Evolutionary conservation across 2,113 vertebrate genomes (phyloP).

Genomic region (Lasiurus borealis): DNA sequence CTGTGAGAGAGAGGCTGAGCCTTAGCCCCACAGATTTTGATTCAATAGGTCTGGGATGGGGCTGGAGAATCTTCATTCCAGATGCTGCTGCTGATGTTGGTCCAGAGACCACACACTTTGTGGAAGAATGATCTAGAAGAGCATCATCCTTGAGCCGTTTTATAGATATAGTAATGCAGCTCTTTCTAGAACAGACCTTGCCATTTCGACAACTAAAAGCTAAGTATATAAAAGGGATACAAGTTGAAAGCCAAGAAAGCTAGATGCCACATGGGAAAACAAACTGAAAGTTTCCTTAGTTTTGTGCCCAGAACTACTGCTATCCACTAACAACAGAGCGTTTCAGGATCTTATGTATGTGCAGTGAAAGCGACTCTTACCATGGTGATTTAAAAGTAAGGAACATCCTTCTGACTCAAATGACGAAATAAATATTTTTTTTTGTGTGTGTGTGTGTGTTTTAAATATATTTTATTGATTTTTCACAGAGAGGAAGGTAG

Average conservation of each 20-base stretch:
- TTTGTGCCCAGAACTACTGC: conserved; percentile 65
- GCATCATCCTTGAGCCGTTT: conserved; percentile 21
- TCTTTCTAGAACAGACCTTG: conserved; percentile 57
- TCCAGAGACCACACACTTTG: background rate
- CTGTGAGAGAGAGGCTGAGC: background rate
- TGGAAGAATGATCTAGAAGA: conserved; percentile 42
- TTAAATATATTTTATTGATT: no score
- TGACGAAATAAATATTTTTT: conserved; percentile 4
- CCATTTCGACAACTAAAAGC: conserved; percentile 59
- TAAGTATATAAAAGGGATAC: conserved; percentile 59
- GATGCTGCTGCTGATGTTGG: background rate
- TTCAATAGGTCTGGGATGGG: background rate
- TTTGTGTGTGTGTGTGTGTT: no score
- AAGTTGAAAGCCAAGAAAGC: conserved; percentile 60
- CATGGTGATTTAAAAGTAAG: conserved; percentile 52
- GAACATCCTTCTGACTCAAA: background rate
- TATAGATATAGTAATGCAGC: background rate
- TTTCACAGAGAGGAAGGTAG: no score
- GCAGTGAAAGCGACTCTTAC: conserved; percentile 51
- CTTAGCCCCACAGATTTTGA: background rate
- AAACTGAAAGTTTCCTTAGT: conserved; percentile 68
- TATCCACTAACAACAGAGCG: conserved; percentile 41
- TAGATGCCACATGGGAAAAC: conserved; percentile 51
- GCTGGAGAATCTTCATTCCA: background rate
- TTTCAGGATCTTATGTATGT: conserved; percentile 62